These are phyloP conservation scores for Hyla sarda DNA, from an alignment of 2,113 vertebrate genomes.

Conservation along the genomic window DNA sequence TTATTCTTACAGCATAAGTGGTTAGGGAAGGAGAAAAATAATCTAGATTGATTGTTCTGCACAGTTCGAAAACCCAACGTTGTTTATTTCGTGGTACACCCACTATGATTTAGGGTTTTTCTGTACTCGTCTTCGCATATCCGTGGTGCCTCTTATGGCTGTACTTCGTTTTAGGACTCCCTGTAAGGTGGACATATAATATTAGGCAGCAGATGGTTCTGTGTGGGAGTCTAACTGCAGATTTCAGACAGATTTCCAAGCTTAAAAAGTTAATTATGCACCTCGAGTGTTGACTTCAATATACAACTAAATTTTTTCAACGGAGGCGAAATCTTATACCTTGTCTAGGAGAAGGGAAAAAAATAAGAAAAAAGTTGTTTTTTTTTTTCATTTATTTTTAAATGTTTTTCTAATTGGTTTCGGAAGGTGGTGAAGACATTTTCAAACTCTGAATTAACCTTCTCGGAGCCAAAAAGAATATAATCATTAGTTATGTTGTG, in stretches of 20 bases:
- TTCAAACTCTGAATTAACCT: conserved; percentile 16
- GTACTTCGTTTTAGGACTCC: conserved; percentile 70
- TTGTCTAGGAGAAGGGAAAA: conserved; percentile 35
- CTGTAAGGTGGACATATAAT: conserved; percentile 73
- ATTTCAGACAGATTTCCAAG: conserved; percentile 77
- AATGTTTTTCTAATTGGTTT: conserved; percentile 44
- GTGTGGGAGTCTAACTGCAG: conserved; percentile 76
- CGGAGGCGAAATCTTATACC: conserved; percentile 52
- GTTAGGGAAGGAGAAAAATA: not conserved
- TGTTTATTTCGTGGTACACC: not conserved
- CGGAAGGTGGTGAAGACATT: conserved; percentile 2
- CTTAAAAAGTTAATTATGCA: conserved; percentile 75
- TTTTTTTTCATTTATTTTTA: not conserved
- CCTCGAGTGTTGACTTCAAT: conserved; percentile 70
- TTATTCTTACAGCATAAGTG: conserved; percentile 1
- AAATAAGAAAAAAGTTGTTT: not conserved
- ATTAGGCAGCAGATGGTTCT: conserved; percentile 76
- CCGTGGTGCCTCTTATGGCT: conserved; percentile 27
- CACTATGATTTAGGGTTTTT: not conserved
- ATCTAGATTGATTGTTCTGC: not conserved
- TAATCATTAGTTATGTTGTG: not conserved
- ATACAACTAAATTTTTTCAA: conserved; percentile 62
- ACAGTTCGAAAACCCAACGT: not conserved
- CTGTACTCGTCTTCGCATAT: not conserved
- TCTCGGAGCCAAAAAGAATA: not conserved